Evolutionary conservation across 2,888 invertebrate genomes (phyloP), one percentile per base, ranked within the genome.

Genomic region (Leptothorax acervorum): DNA sequence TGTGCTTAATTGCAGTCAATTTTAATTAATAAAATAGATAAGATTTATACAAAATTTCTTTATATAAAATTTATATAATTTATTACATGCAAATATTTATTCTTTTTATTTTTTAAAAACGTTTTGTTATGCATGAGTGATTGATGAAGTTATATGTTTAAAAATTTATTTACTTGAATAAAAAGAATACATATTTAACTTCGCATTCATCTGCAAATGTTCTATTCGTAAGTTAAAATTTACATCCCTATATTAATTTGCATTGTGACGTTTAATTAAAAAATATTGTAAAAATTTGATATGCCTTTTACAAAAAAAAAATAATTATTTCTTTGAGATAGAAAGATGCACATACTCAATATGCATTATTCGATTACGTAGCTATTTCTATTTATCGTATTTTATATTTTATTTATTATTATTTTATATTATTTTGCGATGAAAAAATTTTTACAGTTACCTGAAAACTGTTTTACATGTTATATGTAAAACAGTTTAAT

Each of bases 41-140:
- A 73, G 28, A 39, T 85, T 75, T 88, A 68, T 85, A 70, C 79
- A 88, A 63, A 88, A 51, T 55, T 11, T 60, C 70, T 83, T n/a
- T 76, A 75, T 18, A 45, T 45, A 12, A 2, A 45, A 12, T 73
- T 66, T 76, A 48, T 23, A 84, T 71, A 55, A 55, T 55, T 66
- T 45, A 9, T n/a, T 18, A 45, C 18, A 53, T 65, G 0, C 18
- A 53, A 48, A 71, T 31, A n/a, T 28, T 42, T 53, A 66, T 28
- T 35, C 48, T 42, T 48, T 66, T 18, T 9, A 66, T 28, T 23
- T 28, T 1, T 42, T 42, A 42, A 73, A 18, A 18, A 42, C 4
- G 11, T 28, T 39, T 4, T 18, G n/a, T 28, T 28, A 2, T 57
- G 12, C 28, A 12, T 6, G n/a, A 45, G 15, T 28, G 18, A 31